phyloP scores from a whole-genome alignment of 2,797 vertebrate genomes.

The Podarcis lilfordi region DNA sequence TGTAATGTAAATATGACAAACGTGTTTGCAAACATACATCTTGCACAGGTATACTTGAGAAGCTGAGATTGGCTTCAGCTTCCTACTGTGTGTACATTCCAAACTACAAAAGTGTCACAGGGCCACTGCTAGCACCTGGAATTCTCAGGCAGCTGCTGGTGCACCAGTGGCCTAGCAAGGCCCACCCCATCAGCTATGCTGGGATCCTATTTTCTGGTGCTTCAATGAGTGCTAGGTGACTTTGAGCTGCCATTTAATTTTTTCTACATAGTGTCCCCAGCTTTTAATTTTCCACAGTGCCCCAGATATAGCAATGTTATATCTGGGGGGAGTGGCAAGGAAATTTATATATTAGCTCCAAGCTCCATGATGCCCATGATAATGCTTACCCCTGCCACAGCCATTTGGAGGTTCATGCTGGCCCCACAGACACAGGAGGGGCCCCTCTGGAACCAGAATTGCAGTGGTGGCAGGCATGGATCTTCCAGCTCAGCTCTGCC shows the following conservation, averaged over 20 bases:
- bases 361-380: background rate
- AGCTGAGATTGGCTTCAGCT: background rate
- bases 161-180: background rate
- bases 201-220: background rate
- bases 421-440: background rate
- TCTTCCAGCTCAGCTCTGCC: background rate
- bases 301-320: background rate
- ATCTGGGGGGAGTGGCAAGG: too few relatives aligned
- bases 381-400: background rate
- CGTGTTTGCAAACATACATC: background rate
- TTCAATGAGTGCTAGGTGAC: background rate
- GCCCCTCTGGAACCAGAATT: background rate
- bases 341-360: background rate
- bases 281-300: background rate
- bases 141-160: background rate
- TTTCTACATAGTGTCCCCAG: background rate
- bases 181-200: too few relatives aligned
- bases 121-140: background rate
- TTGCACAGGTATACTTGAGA: background rate
- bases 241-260: background rate
- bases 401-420: too few relatives aligned
- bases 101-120: background rate
- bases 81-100: too few relatives aligned
- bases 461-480: background rate
- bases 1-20: background rate